Evolutionary conservation across 23 tunicate species (phyloP).

Genomic region (Ciona savignyi): DNA sequence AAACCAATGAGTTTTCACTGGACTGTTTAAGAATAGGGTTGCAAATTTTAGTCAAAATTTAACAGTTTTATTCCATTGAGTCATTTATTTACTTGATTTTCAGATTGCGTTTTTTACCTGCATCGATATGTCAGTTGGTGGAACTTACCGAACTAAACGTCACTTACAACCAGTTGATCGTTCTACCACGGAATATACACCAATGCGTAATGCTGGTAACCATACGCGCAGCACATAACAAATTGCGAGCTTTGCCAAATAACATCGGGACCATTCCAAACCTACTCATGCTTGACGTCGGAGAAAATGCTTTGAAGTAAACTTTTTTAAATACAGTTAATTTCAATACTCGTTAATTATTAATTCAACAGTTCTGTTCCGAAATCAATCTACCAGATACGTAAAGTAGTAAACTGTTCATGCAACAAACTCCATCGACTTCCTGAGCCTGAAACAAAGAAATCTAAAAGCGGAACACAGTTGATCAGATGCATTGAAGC

Average conservation of each 20-base stretch:
- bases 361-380: constrained; percentile 43
- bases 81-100: no score
- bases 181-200: constrained; percentile 51
- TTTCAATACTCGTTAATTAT: no score
- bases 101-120: constrained; percentile 63
- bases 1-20: no score
- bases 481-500: constrained; percentile 46
- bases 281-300: constrained; percentile 51
- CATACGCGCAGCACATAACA: constrained; percentile 68
- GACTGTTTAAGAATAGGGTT: no score
- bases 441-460: constrained; percentile 67
- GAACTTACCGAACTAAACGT: constrained; percentile 39
- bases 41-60: no score
- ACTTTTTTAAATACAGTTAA: no score
- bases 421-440: constrained; percentile 38
- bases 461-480: constrained; percentile 10
- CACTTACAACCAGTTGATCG: constrained; percentile 51
- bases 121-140: constrained; percentile 20
- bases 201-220: constrained; percentile 33
- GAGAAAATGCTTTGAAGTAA: constrained; percentile 58
- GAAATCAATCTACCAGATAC: constrained; percentile 57
- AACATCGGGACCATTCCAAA: constrained; percentile 56
- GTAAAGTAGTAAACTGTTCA: constrained; percentile 47
- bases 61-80: no score
- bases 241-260: constrained; percentile 47